A percentile compares a stretch with the other conserved stretches of the same genome.
These are phyloP conservation scores for Diceros bicornis DNA, from an alignment of 2,797 vertebrate genomes.

Conservation along the genomic window DNA sequence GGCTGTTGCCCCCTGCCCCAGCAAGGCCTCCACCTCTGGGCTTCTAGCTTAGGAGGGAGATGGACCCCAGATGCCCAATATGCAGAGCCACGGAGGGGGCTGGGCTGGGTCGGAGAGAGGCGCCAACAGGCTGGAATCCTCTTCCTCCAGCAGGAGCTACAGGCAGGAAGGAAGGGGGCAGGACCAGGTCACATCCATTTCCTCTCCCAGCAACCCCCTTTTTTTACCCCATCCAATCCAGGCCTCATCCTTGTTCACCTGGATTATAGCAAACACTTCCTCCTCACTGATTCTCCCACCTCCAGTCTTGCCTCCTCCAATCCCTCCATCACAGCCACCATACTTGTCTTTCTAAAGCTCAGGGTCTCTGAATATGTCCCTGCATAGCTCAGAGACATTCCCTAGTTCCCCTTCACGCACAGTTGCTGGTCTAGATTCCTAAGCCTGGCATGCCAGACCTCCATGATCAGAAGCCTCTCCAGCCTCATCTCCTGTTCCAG, in stretches of 20 bases:
- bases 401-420: not conserved
- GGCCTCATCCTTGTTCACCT: not conserved
- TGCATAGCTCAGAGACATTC: not conserved
- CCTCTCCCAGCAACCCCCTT: not conserved
- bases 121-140: slow-evolving; percentile 75
- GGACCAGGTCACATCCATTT: slow-evolving; percentile 27
- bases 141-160: slow-evolving; percentile 73
- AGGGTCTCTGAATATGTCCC: not conserved
- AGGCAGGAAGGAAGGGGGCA: slow-evolving; percentile 34
- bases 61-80: slow-evolving; percentile 76
- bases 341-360: slow-evolving; percentile 33
- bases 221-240: not conserved
- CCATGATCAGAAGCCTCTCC: not conserved
- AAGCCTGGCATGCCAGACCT: not conserved
- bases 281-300: not conserved
- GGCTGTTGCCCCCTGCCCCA: not conserved
- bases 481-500: not conserved
- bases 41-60: slow-evolving; percentile 81
- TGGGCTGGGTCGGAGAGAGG: slow-evolving; percentile 65
- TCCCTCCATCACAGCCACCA: not conserved
- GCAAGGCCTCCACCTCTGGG: not conserved
- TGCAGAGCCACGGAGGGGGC: slow-evolving; percentile 78
- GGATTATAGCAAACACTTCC: not conserved
- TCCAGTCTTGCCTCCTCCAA: not conserved
- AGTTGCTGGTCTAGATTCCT: not conserved